Base-by-base conservation (phyloP, 2,797 vertebrate species). In the Nannoperca australis region DNA sequence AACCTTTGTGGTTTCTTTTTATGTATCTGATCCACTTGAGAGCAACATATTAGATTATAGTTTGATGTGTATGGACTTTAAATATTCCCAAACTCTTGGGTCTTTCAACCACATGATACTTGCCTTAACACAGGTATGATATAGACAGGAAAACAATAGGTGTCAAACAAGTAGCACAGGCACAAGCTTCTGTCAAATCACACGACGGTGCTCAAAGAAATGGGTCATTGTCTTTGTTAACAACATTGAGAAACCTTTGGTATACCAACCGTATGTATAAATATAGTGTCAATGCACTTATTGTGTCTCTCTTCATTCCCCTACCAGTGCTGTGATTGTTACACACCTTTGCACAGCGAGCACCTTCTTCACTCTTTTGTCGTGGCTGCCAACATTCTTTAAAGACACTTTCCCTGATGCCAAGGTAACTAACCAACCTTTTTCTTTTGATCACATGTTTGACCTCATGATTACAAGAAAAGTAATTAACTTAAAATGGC, bases 361-460 rank as follows among this genome's bases (percentile, higher is more conserved):
- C 90, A 97, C 97, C 2, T 97, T 98, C 89, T 99, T 99, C 94
- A 97, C 96, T 8, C 95, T 99, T 38, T 94, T 99, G 82, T 99
- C 97, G 47, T 99, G 98, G 98, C 93, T 99, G 85, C 98, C 98
- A 0, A 98, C 97, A 0, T 99, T 96, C 95, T 99, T 99, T 59
- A 96, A 96, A 89, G 98, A 99, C 86, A 96, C 95, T 1, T 99
- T 97, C 82, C 98, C 98, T 0, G 94, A 96, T 7, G 96, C 98
- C 14, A 97, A 99, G 97, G 98, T 99, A 91, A 92, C 90, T 4
- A 20, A 5, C 5, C 6, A 14, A 20, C 42, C 27, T 30, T 34
- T 34, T 56, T 20, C 18, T 20, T 59, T 30, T 45, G n/a, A 47
- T 74, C n/a, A 7, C 24, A 20, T 34, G 10, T 73, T 49, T 70